phyloP scores from a whole-genome alignment of 2,888 invertebrate genomes.

The Noctua janthe region DNA sequence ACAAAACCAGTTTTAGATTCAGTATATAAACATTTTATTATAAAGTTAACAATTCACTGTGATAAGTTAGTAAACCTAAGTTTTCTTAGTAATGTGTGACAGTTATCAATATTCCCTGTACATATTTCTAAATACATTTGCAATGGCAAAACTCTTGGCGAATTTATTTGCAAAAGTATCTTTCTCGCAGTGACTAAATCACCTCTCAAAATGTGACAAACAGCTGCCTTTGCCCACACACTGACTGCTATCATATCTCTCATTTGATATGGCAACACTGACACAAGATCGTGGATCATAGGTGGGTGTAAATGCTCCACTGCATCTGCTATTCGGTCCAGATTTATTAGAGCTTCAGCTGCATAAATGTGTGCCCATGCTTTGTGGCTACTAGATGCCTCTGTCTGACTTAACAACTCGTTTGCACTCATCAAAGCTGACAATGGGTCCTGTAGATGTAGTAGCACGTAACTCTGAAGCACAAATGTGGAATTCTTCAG shows the following conservation, averaged over 20 bases:
- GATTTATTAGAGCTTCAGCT: slow-evolving; percentile 95
- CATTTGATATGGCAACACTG: slow-evolving; percentile 85
- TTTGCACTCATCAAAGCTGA: slow-evolving; percentile 95
- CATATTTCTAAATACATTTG: slow-evolving; percentile 91
- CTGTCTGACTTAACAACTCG: slow-evolving; percentile 93
- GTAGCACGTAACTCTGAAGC: slow-evolving; percentile 95
- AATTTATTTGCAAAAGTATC: slow-evolving; percentile 87
- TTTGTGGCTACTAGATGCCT: slow-evolving; percentile 89
- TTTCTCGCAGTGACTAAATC: slow-evolving; percentile 87
- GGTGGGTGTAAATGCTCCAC: slow-evolving; percentile 95
- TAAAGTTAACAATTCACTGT: slow-evolving; percentile 68
- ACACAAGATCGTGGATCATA: slow-evolving; percentile 90
- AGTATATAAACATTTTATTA: slow-evolving; percentile 60
- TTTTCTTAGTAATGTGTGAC: slow-evolving; percentile 86
- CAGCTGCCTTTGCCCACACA: slow-evolving; percentile 89
- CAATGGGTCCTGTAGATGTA: slow-evolving; percentile 96
- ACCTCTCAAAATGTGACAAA: slow-evolving; percentile 87
- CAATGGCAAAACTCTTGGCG: slow-evolving; percentile 86
- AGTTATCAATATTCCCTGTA: slow-evolving; percentile 88
- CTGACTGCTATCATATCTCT: slow-evolving; percentile 87
- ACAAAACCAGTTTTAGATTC: slow-evolving; percentile 23
- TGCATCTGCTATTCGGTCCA: slow-evolving; percentile 96
- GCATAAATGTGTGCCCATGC: slow-evolving; percentile 97
- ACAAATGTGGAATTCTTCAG: slow-evolving; percentile 93
- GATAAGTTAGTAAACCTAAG: slow-evolving; percentile 79